Conservation (phyloP, 2,113 vertebrate species). For the Nothoprocta perdicaria region DNA sequence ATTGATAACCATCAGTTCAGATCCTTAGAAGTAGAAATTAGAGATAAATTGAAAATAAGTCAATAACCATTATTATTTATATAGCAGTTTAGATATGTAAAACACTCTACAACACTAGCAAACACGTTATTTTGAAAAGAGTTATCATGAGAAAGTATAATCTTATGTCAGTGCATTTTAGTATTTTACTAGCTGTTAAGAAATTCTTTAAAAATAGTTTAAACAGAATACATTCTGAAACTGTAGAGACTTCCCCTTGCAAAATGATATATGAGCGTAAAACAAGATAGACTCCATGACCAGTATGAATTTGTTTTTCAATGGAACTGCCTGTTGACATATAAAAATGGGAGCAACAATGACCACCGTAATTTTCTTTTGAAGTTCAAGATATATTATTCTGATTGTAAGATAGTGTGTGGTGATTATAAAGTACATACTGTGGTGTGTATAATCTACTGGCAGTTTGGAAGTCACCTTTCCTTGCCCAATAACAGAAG, state of each 20-base stretch:
- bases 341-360: neutral
- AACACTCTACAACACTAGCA: neutral
- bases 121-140: neutral
- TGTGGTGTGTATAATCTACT: neutral
- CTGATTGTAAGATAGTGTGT: neutral
- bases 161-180: neutral
- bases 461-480: neutral
- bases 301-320: neutral
- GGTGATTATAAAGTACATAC: neutral
- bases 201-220: neutral
- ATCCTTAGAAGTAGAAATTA: neutral
- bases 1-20: too few species aligned
- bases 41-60: neutral
- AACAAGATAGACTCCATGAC: neutral
- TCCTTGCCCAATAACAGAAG: neutral
- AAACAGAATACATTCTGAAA: neutral
- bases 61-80: neutral
- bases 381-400: neutral
- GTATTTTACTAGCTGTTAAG: neutral
- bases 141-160: neutral
- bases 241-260: neutral
- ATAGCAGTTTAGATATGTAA: neutral
- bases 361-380: neutral
- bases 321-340: neutral
- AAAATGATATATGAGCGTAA: neutral